Evolutionary conservation across 2,797 vertebrate species (phyloP), one percentile per base, ranked within the genome.

Genomic region (Bryconaethiops microstoma): DNA sequence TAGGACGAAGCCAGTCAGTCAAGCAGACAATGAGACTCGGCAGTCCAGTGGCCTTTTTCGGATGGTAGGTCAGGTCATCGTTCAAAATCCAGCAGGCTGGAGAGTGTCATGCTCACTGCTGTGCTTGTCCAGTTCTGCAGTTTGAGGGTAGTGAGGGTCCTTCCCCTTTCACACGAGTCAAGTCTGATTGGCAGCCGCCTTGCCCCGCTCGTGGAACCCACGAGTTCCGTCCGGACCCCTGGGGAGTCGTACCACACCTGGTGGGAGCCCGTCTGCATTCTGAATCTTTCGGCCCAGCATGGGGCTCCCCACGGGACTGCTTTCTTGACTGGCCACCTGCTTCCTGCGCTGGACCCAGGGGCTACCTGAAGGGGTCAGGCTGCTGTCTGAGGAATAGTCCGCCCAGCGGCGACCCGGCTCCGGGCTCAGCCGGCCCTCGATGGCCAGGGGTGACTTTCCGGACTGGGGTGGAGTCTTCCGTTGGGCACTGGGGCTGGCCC

Each of bases 301-400:
- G 0, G 97, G 97, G 79, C 97, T 99, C 0, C 95, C 94, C 0
- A 93, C 89, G 0, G 97, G 97, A 63, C 96, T 99, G 90, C 94
- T 97, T 91, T 98, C 96, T 88, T 95, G 96, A 0, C 94, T 95
- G 0, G 94, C 93, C 84, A 95, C 96, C 87, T 97, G 97, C 84
- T 95, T 93, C 72, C 98, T 94, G 17, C 97, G 94, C 84, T 96
- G 98, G 0, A 98, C 96, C 98, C 98, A 99, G 0, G 97, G 98
- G 83, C 98, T 99, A 21, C 96, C 95, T 0, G 94, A 98, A 1
- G 98, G 97, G 0, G 98, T 99, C 83, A 94, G 87, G 78, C 97
- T 99, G 88, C 97, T 99, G 85, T 99, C 98, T 0, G 97, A 99
- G n/a, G 97, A 99, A 88, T 98, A 97, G 92, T 99, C 98, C 1